Conservation (phyloP, 2,888 invertebrate species). For the Cremastinae sp. region DNA sequence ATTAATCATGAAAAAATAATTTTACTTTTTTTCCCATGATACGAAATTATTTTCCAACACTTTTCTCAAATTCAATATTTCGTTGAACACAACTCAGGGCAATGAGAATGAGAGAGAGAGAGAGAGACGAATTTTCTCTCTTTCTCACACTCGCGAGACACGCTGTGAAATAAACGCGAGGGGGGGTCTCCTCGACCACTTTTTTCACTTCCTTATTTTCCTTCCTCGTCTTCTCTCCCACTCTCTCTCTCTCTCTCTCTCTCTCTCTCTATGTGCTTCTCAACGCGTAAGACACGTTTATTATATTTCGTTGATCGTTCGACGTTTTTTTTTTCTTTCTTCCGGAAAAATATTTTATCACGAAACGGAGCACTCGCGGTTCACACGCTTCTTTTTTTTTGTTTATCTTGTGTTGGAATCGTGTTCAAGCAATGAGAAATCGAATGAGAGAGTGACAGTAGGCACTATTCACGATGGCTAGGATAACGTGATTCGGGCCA, state of each 20-base stretch:
- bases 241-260: conserved; percentile 1
- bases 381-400: conserved; percentile 3
- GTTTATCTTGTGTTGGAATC: neutral
- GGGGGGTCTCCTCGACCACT: neutral
- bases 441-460: conserved; percentile 45
- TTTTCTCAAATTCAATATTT: neutral
- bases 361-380: neutral
- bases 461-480: conserved; percentile 55
- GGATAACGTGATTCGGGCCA: conserved; percentile 53
- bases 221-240: neutral
- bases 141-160: conserved; percentile 24
- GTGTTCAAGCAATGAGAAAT: neutral
- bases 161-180: conserved; percentile 26
- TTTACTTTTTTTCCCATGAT: conserved; percentile 9
- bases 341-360: neutral
- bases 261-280: neutral
- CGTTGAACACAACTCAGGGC: neutral
- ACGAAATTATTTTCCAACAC: conserved; percentile 1
- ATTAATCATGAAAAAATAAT: conserved; percentile 12
- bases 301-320: neutral
- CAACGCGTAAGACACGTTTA: neutral
- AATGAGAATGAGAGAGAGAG: conserved; percentile 17
- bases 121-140: conserved; percentile 1
- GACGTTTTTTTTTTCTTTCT: conserved; percentile 7
- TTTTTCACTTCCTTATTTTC: neutral